Evolutionary conservation across 2,888 invertebrate species (phyloP).

Genomic region (Meandrusa payeni): DNA sequence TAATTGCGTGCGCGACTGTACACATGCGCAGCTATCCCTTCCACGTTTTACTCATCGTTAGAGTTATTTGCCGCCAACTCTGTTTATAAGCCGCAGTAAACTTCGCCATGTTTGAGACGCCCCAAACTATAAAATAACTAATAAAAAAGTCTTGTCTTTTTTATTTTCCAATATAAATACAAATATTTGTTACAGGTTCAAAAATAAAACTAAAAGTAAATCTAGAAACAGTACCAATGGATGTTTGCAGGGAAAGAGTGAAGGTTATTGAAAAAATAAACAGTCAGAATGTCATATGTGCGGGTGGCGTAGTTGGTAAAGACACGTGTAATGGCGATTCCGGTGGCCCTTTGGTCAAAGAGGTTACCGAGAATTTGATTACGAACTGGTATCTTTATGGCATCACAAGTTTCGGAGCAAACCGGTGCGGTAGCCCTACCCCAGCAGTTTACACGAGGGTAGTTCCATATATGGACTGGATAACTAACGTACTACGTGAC

Average conservation of each 20-base stretch:
- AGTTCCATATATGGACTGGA: slow-evolving; percentile 81
- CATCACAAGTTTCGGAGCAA: slow-evolving; percentile 52
- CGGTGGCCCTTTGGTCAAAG: slow-evolving; percentile 77
- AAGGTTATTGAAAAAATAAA: slow-evolving; percentile 35
- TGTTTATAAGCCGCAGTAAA: no score
- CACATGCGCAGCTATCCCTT: no score
- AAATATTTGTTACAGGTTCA: slow-evolving; percentile 40
- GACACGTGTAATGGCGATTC: slow-evolving; percentile 83
- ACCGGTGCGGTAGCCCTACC: slow-evolving; percentile 54
- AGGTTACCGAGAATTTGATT: slow-evolving; percentile 39
- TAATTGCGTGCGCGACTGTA: no score
- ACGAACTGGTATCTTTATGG: slow-evolving; percentile 74
- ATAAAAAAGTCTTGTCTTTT: no score
- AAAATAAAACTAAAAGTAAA: slow-evolving; percentile 53
- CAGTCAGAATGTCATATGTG: slow-evolving; percentile 62
- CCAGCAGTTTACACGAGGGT: slow-evolving; percentile 84
- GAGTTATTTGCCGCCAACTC: no score
- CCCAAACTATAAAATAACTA: no score
- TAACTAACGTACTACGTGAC: slow-evolving; percentile 27
- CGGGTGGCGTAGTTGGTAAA: slow-evolving; percentile 69
- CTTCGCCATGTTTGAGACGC: no score
- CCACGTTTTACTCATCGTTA: no score
- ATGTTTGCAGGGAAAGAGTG: slow-evolving; percentile 40
- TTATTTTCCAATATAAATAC: no score
- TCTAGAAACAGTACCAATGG: slow-evolving; percentile 47